Percentiles rank a stretch among this genome's conserved stretches.
Conservation (phyloP, 2,888 invertebrate species). For the Cosmia pyralina region DNA sequence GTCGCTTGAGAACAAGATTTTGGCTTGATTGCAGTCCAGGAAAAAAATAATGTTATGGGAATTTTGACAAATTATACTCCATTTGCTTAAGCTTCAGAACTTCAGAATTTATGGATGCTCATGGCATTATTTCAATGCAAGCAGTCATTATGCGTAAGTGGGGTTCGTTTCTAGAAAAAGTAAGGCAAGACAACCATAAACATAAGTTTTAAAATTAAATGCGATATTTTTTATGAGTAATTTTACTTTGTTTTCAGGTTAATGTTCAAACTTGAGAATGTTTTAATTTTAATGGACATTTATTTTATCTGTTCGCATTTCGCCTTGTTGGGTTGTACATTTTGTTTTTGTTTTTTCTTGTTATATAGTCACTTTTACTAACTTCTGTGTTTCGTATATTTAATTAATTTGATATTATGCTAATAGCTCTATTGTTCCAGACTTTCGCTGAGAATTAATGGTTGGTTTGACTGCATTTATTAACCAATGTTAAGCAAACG, state of each 20-base stretch:
- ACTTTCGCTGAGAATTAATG: slow-evolving; percentile 44
- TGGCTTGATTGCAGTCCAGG: slow-evolving; percentile 52
- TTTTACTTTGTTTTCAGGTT: slow-evolving; percentile 71
- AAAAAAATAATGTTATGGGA: slow-evolving; percentile 48
- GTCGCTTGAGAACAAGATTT: slow-evolving; percentile 48
- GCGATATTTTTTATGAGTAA: slow-evolving; percentile 66
- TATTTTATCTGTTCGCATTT: slow-evolving; percentile 63
- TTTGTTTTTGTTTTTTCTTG: slow-evolving; percentile 53
- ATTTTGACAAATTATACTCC: slow-evolving; percentile 50
- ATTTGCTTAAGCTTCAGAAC: slow-evolving; percentile 47
- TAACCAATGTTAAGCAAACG: slow-evolving; percentile 6
- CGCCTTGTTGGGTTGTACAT: slow-evolving; percentile 40
- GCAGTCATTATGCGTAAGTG: slow-evolving; percentile 64
- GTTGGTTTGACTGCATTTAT: slow-evolving; percentile 10
- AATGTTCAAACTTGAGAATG: slow-evolving; percentile 67
- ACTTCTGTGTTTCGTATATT: slow-evolving; percentile 22
- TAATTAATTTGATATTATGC: slow-evolving; percentile 31
- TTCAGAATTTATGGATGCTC: slow-evolving; percentile 35
- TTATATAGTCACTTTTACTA: slow-evolving; percentile 50
- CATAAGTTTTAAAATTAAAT: slow-evolving; percentile 64
- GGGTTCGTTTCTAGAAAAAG: slow-evolving; percentile 66
- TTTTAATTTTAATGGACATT: slow-evolving; percentile 65
- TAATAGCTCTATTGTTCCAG: slow-evolving; percentile 48
- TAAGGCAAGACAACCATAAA: slow-evolving; percentile 61
- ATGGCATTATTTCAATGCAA: slow-evolving; percentile 46